Evolutionary conservation across 2,797 vertebrate species (phyloP).

Genomic region (Sebastes nivosus): DNA sequence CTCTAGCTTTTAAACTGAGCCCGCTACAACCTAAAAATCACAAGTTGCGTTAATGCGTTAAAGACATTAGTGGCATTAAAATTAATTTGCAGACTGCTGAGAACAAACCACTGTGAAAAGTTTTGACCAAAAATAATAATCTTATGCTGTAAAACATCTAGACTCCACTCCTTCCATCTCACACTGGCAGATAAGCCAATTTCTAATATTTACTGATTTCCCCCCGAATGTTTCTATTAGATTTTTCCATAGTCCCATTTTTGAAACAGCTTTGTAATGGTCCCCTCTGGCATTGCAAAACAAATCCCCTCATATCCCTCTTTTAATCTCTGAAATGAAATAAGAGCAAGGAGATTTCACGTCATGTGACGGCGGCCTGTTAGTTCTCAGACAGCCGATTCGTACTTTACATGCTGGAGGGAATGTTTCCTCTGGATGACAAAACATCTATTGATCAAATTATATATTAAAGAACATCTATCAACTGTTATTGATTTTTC

Average conservation of each 20-base stretch:
- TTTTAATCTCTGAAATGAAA: constrained; percentile 83
- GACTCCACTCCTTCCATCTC: background rate
- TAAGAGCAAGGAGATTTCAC: constrained; percentile 80
- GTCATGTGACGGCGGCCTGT: constrained; percentile 72
- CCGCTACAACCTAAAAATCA: too few relatives aligned
- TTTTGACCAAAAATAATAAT: background rate
- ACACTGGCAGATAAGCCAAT: constrained; percentile 57
- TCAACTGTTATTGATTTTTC: background rate
- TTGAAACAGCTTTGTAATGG: constrained; percentile 75
- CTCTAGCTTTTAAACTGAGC: too few relatives aligned
- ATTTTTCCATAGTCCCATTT: constrained; percentile 72
- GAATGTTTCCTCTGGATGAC: background rate
- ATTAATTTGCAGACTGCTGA: background rate
- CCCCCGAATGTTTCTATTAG: constrained; percentile 52
- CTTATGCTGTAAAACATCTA: background rate
- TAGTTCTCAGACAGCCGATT: constrained; percentile 61
- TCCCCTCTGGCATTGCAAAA: constrained; percentile 65
- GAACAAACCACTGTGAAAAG: background rate
- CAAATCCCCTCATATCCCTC: constrained; percentile 78
- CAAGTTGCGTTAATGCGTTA: too few relatives aligned
- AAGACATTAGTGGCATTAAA: too few relatives aligned
- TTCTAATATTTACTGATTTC: constrained; percentile 54
- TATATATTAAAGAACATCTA: background rate
- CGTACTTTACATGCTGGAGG: constrained; percentile 40
- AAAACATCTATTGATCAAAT: constrained; percentile 11